Conservation (phyloP, 2,113 vertebrate genomes). For the Tor tambroides region DNA sequence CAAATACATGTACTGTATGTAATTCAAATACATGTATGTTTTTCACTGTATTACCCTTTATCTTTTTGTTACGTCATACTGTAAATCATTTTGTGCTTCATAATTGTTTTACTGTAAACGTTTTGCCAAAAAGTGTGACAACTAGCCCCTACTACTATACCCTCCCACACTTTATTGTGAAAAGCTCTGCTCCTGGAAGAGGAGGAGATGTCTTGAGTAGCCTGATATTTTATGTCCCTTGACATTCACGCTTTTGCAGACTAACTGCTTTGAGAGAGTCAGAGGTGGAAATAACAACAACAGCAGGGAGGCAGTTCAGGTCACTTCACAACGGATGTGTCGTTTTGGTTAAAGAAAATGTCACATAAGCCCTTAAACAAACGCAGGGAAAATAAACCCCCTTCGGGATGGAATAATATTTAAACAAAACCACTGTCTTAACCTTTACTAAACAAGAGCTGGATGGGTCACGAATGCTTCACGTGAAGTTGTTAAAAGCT, state of each 20-base stretch:
- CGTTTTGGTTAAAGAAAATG: slow-evolving; percentile 26
- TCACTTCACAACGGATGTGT: slow-evolving; percentile 34
- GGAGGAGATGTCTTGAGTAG: neutral
- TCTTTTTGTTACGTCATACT: neutral
- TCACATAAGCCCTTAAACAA: slow-evolving; percentile 22
- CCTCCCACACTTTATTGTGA: neutral
- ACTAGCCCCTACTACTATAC: neutral
- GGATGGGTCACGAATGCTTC: neutral
- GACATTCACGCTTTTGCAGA: slow-evolving; percentile 36
- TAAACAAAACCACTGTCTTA: slow-evolving; percentile 8
- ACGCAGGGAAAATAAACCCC: slow-evolving; percentile 1
- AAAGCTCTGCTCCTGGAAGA: neutral
- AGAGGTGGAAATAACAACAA: slow-evolving; percentile 35
- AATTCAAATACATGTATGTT: too few species aligned
- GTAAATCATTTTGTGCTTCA: neutral
- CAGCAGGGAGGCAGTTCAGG: slow-evolving; percentile 29
- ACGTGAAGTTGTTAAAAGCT: neutral
- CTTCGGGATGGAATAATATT: neutral
- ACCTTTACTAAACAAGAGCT: neutral
- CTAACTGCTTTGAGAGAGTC: slow-evolving; percentile 33
- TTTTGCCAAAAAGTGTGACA: neutral
- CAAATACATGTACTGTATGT: too few species aligned
- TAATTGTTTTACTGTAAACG: neutral
- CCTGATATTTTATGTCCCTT: slow-evolving; percentile 37
- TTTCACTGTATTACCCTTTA: too few species aligned